Base-by-base conservation (phyloP, 2,888 invertebrate species). In the Syrista parreyssii region DNA sequence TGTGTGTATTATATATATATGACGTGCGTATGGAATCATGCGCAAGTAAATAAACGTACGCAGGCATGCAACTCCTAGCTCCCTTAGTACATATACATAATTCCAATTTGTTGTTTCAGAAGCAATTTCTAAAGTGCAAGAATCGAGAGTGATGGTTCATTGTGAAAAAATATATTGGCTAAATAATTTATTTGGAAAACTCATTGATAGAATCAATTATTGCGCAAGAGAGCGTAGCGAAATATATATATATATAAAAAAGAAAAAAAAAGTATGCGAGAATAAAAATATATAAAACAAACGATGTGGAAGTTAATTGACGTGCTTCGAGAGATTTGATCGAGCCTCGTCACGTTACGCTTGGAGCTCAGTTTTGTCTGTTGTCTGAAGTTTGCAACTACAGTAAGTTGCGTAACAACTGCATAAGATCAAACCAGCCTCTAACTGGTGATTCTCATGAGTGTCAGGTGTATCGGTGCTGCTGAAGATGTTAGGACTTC, bases 381-480 rank as follows among this genome's bases (percentile, higher is more conserved):
- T 40, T 40, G 2, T 33, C 33, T 40, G 23, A 40, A 40, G 23
- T 23, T 40, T 15, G 55, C 23, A 55, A 55, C 55, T 55, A 23
- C 23, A 55, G 23, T 9, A 2, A 55, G 15, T 55, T 9, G 23
- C 15, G 6, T 55, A 23, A 23, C 0, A 23, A 23, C 23, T 23
- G 55, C 55, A 55, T 55, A 55, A 23, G 55, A 55, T 55, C 23
- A 55, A 55, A 55, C 23, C 23, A 6, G 55, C 9, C 55, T 55
- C 23, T 23, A 11, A 71, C 6, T 11, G 68, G 9, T 55, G 34
- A 79, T 81, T 82, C 82, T 76, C 82, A 82, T 80, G 81, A 74
- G 80, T 82, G 79, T 82, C 81, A 68, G 76, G 68, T 81, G 73
- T 35, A 80, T 77, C 74, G 68, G 71, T 30, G 75, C n/a, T 68